A percentile compares a stretch with the other conserved stretches of the same genome.
Evolutionary conservation across 2,797 vertebrate genomes (phyloP).

Genomic region (Pelochelys cantorii): DNA sequence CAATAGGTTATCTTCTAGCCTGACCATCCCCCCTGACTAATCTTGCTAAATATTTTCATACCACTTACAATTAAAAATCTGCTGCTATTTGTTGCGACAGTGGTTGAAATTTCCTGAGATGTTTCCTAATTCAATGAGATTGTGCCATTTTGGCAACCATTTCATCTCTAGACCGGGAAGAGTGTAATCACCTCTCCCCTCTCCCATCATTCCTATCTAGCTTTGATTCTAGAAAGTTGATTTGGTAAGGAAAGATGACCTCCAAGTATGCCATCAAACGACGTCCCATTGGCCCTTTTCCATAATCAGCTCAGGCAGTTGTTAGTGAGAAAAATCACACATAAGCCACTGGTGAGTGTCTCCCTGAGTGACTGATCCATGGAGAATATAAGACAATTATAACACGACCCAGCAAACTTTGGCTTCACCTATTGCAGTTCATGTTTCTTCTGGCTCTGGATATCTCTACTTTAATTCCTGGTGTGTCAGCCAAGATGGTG

Average conservation of each 20-base stretch:
- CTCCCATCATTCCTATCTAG: background rate
- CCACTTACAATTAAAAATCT: background rate
- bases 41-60: background rate
- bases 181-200: background rate
- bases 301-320: background rate
- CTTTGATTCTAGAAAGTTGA: background rate
- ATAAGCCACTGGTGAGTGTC: background rate
- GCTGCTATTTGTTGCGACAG: background rate
- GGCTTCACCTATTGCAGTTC: background rate
- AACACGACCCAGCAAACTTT: background rate
- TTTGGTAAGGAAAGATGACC: background rate
- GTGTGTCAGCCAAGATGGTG: background rate
- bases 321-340: background rate
- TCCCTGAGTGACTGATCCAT: background rate
- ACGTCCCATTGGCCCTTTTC: background rate
- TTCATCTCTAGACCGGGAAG: rapidly evolving
- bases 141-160: background rate
- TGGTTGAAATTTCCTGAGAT: background rate
- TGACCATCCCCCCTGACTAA: background rate
- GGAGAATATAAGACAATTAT: background rate
- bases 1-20: background rate
- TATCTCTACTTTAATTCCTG: background rate
- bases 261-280: background rate
- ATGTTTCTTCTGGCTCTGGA: background rate
- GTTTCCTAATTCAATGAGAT: background rate